Percentiles rank a stretch among this genome's conserved stretches.
Evolutionary conservation across 1,140 invertebrate species (phyloP).

Genomic region (Antheraea mylitta): DNA sequence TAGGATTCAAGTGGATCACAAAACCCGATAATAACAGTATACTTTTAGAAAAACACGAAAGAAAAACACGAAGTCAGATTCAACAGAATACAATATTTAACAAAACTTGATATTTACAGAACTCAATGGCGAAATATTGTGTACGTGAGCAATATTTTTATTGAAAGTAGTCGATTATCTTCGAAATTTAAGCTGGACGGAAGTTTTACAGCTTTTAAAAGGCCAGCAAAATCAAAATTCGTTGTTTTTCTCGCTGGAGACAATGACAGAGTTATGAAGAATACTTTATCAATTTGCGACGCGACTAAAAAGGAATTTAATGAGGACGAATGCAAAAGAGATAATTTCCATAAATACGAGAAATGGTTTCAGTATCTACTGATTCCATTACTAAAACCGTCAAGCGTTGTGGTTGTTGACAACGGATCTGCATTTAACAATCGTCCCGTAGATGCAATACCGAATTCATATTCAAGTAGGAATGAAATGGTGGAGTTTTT

Average conservation of each 20-base stretch:
- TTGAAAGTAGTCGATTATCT: conserved; percentile 15
- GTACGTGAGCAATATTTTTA: conserved; percentile 16
- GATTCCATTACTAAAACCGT: conserved; percentile 17
- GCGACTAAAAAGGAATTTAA: conserved; percentile 20
- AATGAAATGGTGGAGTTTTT: conserved; percentile 37
- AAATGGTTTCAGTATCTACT: conserved; percentile 21
- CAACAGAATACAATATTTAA: conserved; percentile 20
- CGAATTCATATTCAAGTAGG: conserved; percentile 28
- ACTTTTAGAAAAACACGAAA: conserved; percentile 24
- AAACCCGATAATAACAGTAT: conserved; percentile 21
- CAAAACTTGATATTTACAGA: conserved; percentile 20
- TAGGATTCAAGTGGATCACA: conserved; percentile 24
- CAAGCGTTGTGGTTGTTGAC: conserved; percentile 37
- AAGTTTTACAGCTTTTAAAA: conserved; percentile 14
- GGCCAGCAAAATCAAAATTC: conserved; percentile 30
- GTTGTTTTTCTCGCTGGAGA: conserved; percentile 29
- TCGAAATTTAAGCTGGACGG: conserved; percentile 16
- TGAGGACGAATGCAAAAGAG: conserved; percentile 26
- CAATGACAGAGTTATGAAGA: conserved; percentile 22
- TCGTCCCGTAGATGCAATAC: conserved; percentile 26
- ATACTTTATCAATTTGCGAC: conserved; percentile 20
- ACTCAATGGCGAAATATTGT: conserved; percentile 20
- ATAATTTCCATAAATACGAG: conserved; percentile 24
- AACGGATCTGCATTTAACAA: conserved; percentile 31
- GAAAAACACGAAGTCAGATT: conserved; percentile 26